Evolutionary conservation across 2,113 vertebrate genomes (phyloP), one percentile per base, ranked within the genome.

Genomic region (Coryphaenoides rupestris): DNA sequence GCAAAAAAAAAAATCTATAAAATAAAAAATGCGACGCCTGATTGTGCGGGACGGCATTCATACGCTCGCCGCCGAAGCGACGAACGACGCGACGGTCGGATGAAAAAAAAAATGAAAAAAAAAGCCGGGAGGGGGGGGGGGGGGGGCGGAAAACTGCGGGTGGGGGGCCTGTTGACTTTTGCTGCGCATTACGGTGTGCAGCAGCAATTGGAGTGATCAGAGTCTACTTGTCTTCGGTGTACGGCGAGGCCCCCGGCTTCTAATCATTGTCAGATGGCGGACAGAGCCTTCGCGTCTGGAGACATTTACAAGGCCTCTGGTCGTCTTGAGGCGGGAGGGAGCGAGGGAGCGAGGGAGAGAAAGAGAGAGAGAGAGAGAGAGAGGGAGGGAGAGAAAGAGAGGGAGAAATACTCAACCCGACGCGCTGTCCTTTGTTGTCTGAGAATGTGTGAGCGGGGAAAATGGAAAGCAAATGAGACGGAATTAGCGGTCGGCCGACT

Each of bases 211-310:
- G 75, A 75, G 77, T 80, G 69, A 55, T 73, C 66, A 62, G 68
- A 53, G 75, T 75, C 55, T 58, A 66, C 76, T 75, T 55, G 68
- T 68, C 72, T 79, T 76, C 62, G 50, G 14, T 3, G 2, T 47
- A 9, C 46, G 33, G 9, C 6, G 19, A 75, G 77, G 63, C 80
- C n/a, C n/a, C n/a, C 62, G 15, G 21, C 45, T 76, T 68, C 67
- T 85, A 88, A 88, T 87, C 80, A 83, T 66, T 82, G 71, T 88
- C 86, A 88, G 83, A 88, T 88, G 86, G 80, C 62, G 78, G 76
- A 74, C 78, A 74, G 80, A 79, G 78, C 70, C 80, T 66, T 66
- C 58, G 33, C 68, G 81, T 87, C 83, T 87, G 81, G 80, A 86
- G 80, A 62, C 78, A 69, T 85, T 88, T 87, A 86, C 21, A 59